These are phyloP conservation scores for Campoletis raptor DNA, from an alignment of 2,888 invertebrate species.

Conservation along the genomic window DNA sequence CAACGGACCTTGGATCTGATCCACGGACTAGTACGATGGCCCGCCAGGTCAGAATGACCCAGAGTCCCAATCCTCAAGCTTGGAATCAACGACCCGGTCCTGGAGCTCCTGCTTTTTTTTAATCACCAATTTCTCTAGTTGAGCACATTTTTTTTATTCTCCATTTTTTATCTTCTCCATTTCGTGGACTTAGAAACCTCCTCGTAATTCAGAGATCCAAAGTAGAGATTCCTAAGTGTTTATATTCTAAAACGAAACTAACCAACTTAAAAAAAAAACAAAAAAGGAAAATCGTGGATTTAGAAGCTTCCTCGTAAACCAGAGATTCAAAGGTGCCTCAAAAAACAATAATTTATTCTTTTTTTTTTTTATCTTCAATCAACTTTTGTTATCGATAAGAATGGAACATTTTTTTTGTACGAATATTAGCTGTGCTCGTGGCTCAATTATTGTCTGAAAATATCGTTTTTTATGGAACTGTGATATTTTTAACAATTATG, in stretches of 20 bases:
- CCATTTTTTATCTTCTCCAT: not conserved
- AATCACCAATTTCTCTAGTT: constrained; percentile 20
- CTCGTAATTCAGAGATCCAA: not conserved
- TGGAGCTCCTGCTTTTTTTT: constrained; percentile 68
- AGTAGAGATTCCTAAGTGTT: too few species aligned
- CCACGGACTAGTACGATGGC: constrained; percentile 77
- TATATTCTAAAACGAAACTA: too few species aligned
- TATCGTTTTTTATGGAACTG: too few species aligned
- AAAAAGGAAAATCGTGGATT: too few species aligned
- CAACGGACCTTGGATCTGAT: constrained; percentile 76
- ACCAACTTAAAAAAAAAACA: too few species aligned
- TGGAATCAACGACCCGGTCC: constrained; percentile 69
- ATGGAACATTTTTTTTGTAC: too few species aligned
- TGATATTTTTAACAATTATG: too few species aligned
- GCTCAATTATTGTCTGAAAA: too few species aligned
- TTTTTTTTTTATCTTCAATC: not conserved
- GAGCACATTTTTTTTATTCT: not conserved
- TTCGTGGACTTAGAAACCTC: not conserved
- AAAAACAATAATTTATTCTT: not conserved
- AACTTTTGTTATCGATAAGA: not conserved
- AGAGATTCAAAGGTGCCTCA: not conserved
- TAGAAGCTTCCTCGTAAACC: not conserved
- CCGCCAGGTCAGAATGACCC: constrained; percentile 77
- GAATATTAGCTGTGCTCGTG: too few species aligned
- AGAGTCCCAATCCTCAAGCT: constrained; percentile 63